phyloP scores from a whole-genome alignment of 2,888 invertebrate genomes.

The Chrysolina americana region DNA sequence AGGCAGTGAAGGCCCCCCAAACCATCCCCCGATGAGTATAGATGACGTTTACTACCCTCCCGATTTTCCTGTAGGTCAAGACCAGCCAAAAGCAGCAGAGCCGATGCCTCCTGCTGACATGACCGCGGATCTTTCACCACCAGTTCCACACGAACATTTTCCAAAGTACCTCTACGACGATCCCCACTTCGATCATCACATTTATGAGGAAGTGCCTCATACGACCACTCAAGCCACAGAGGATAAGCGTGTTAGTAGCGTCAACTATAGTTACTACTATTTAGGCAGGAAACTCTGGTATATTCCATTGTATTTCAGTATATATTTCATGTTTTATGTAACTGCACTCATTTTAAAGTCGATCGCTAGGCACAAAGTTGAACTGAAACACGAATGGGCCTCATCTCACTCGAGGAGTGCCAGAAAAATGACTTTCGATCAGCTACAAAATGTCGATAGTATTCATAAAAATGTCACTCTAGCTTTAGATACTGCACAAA shows the following conservation, averaged over 20 bases:
- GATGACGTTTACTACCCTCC: slow-evolving; percentile 57
- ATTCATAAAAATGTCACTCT: slow-evolving; percentile 58
- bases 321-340: slow-evolving; percentile 80
- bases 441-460: slow-evolving; percentile 48
- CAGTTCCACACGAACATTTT: slow-evolving; percentile 57
- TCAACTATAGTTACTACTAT: slow-evolving; percentile 81
- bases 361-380: slow-evolving; percentile 81
- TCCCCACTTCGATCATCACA: slow-evolving; percentile 64
- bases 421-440: slow-evolving; percentile 50
- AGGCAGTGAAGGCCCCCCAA: slow-evolving; percentile 47
- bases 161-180: slow-evolving; percentile 68
- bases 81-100: slow-evolving; percentile 25
- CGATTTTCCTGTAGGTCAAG: slow-evolving; percentile 50
- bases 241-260: slow-evolving; percentile 74
- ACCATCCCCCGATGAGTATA: slow-evolving; percentile 55
- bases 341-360: slow-evolving; percentile 81
- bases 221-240: slow-evolving; percentile 72
- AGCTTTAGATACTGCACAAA: slow-evolving; percentile 53
- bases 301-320: slow-evolving; percentile 82
- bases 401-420: slow-evolving; percentile 49
- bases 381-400: slow-evolving; percentile 73
- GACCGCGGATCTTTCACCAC: slow-evolving; percentile 68
- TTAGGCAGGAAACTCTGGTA: slow-evolving; percentile 84
- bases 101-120: slow-evolving; percentile 42
- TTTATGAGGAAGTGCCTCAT: slow-evolving; percentile 67